These are phyloP conservation scores for Orius laevigatus DNA, from an alignment of 1,140 invertebrate genomes.

Conservation along the genomic window DNA sequence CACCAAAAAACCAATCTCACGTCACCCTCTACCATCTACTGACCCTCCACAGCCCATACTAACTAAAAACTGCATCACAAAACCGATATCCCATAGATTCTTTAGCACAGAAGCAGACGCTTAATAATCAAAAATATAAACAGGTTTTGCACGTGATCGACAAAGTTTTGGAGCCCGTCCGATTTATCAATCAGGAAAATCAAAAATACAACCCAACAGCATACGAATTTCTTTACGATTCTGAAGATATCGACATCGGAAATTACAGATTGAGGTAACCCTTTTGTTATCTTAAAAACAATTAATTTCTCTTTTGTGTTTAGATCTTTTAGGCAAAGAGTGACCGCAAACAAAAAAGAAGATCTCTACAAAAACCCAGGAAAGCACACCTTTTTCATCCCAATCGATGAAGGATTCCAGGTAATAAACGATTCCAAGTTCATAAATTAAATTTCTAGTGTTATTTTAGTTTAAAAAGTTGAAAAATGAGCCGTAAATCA, in stretches of 20 bases:
- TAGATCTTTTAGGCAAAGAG: constrained; percentile 57
- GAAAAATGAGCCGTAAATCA: too few relatives aligned
- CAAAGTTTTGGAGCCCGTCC: constrained; percentile 57
- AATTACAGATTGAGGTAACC: constrained; percentile 39
- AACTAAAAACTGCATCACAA: too few relatives aligned
- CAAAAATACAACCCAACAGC: constrained; percentile 61
- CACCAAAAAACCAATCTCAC: too few relatives aligned
- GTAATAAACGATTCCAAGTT: constrained; percentile 30
- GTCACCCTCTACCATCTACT: too few relatives aligned
- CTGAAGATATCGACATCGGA: constrained; percentile 53
- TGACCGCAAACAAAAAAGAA: constrained; percentile 49
- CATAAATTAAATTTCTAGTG: not conserved
- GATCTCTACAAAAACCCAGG: constrained; percentile 58
- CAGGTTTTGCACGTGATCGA: constrained; percentile 48
- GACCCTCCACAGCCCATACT: too few relatives aligned
- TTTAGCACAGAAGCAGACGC: too few relatives aligned
- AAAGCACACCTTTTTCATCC: constrained; percentile 72
- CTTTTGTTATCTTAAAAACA: too few relatives aligned
- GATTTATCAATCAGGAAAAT: constrained; percentile 35
- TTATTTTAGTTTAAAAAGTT: not conserved
- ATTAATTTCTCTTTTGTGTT: constrained; percentile 15
- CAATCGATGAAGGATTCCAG: constrained; percentile 76
- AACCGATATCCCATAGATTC: too few relatives aligned
- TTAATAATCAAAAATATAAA: too few relatives aligned
- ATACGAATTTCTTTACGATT: constrained; percentile 52